Conservation (phyloP, 64 coral and sea anemone species). For the Pocillopora damicornis region DNA sequence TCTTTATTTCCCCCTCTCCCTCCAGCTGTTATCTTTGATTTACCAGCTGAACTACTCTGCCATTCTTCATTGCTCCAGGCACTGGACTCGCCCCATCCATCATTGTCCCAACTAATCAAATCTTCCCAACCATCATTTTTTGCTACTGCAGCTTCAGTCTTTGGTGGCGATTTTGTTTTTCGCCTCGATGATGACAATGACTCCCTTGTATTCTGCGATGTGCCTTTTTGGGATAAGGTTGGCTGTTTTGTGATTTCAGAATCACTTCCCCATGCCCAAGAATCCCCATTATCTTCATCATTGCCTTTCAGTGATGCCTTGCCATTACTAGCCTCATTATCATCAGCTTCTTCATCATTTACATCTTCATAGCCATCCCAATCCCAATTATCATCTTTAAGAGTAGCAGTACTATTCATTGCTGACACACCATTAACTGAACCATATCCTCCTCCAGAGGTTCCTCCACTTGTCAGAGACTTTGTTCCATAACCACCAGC, state of each 20-base stretch:
- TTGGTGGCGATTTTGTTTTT: not conserved
- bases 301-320: not conserved
- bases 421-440: constrained; percentile 51
- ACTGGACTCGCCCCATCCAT: constrained; percentile 69
- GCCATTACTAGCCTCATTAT: not conserved
- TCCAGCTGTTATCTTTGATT: constrained; percentile 31
- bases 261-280: constrained; percentile 60
- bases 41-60: constrained; percentile 26
- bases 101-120: constrained; percentile 72
- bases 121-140: constrained; percentile 39
- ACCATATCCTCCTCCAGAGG: constrained; percentile 62
- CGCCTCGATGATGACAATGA: not conserved
- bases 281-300: constrained; percentile 39
- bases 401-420: not conserved
- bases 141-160: constrained; percentile 24
- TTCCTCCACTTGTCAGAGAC: constrained; percentile 33
- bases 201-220: not conserved
- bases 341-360: constrained; percentile 12
- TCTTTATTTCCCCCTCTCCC: constrained; percentile 70
- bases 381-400: constrained; percentile 11
- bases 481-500: constrained; percentile 36
- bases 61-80: constrained; percentile 92
- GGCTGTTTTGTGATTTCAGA: constrained; percentile 5
- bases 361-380: constrained; percentile 30
- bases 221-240: not conserved